Base-by-base conservation (phyloP, 2,888 invertebrate species). In the Agonopterix alstromeriana region DNA sequence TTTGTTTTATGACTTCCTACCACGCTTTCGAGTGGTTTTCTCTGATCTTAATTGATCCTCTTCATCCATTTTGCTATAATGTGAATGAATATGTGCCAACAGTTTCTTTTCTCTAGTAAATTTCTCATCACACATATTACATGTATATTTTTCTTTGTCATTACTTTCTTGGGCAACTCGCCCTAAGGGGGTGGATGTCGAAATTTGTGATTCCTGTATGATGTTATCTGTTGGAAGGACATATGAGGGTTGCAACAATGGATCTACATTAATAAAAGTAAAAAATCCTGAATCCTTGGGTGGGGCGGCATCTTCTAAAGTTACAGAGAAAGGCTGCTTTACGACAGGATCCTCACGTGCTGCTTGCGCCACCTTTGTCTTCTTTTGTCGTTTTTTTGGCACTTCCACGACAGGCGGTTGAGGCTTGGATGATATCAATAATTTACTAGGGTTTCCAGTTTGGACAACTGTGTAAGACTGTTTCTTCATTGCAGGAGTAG, bases 201-300 rank as follows among this genome's bases (percentile, higher is more conserved):
- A 73, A 51, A 86, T 85, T 63, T 86, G 86, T 0, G 89, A 81
- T 58, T 89, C 89, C 59, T 87, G 88, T n/a, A 38, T n/a, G 8
- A 82, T 83, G 53, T 77, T 85, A 56, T 79, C 65, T 0, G 82
- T 85, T 0, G 89, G 87, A 12, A 88, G 56, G 35, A 86, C 85
- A 53, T 87, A 88, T 0, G 82, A 81, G 0, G 88, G 84, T 51
- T 84, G 81, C 4, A 82, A 52, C 40, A 83, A 60, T 1, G 89
- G 85, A 61, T 89, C 88, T 3, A 89, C 78, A 59, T 87, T 89
- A 3, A 89, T 78, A 47, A 88, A 88, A 11, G 85, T 83, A 52
- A 89, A 89, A 53, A 82, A 78, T 1, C 70, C 77, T 0, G 73
- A 12, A 51, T 82, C 77, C 60, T 79, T 77, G 0, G 73, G 58